phyloP scores from a whole-genome alignment of 2,113 vertebrate genomes.

The Macroglossus sobrinus region DNA sequence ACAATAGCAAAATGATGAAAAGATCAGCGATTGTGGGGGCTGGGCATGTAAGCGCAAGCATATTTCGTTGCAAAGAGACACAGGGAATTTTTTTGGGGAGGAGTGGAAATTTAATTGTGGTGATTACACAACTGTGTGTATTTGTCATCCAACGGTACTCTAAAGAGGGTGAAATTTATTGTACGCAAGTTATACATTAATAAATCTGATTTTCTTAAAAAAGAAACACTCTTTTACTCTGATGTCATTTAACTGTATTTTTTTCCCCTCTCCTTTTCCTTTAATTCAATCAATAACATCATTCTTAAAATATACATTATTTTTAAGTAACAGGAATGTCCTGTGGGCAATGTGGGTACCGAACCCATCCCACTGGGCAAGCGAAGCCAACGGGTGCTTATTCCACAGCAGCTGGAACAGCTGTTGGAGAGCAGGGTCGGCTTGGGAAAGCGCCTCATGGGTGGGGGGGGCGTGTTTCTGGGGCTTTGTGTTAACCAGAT shows the following conservation, averaged over 20 bases:
- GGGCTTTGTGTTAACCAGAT: not conserved
- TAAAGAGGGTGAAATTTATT: not conserved
- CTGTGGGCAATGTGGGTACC: not conserved
- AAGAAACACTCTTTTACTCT: not conserved
- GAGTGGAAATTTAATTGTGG: not conserved
- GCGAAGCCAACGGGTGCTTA: not conserved
- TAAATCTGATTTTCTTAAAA: not conserved
- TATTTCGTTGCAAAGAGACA: not conserved
- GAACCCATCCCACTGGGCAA: not conserved
- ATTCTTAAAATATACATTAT: not conserved
- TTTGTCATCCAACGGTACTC: not conserved
- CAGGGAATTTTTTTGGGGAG: not conserved
- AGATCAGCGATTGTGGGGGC: not conserved
- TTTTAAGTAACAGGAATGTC: not conserved
- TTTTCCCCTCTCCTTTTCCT: not conserved
- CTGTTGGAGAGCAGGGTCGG: not conserved
- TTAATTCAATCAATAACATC: not conserved
- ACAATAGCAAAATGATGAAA: not conserved
- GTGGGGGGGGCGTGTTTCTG: not conserved
- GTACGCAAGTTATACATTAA: not conserved
- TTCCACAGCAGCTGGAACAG: not conserved
- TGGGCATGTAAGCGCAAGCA: not conserved
- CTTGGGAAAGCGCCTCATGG: not conserved
- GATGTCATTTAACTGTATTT: not conserved
- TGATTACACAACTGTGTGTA: not conserved